These are phyloP conservation scores for Orchestes rusci DNA, from an alignment of 2,888 invertebrate species.

Conservation along the genomic window DNA sequence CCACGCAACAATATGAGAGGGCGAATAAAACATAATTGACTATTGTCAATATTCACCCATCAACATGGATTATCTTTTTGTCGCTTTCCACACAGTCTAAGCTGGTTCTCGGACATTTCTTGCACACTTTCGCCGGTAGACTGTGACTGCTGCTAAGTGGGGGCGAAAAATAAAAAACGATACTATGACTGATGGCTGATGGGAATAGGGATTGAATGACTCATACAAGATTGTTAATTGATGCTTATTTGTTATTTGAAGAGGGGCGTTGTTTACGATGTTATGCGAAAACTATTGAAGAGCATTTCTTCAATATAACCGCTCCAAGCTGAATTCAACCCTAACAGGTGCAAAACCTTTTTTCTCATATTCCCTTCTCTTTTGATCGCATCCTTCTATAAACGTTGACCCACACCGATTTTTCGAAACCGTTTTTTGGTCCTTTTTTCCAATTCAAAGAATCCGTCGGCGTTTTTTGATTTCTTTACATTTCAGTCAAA, in stretches of 20 bases:
- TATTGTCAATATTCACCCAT: constrained; percentile 25
- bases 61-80: constrained; percentile 22
- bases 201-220: constrained; percentile 11
- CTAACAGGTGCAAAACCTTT: no score
- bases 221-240: no score
- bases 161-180: constrained; percentile 14
- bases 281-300: no score
- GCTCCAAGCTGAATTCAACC: no score
- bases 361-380: no score
- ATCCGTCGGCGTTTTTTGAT: constrained; percentile 17
- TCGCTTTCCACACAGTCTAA: constrained; percentile 14
- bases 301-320: no score
- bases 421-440: constrained; percentile 15
- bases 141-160: constrained; percentile 6
- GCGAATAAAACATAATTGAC: constrained; percentile 25
- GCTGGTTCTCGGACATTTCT: background rate
- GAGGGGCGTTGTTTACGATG: no score
- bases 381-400: no score
- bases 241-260: no score
- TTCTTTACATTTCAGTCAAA: constrained; percentile 21
- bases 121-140: background rate
- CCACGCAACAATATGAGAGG: constrained; percentile 24
- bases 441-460: constrained; percentile 14
- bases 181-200: constrained; percentile 15
- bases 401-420: no score